Evolutionary conservation across 2,888 invertebrate genomes (phyloP), one percentile per base, ranked within the genome.

Genomic region (Hypercompe scribonia): DNA sequence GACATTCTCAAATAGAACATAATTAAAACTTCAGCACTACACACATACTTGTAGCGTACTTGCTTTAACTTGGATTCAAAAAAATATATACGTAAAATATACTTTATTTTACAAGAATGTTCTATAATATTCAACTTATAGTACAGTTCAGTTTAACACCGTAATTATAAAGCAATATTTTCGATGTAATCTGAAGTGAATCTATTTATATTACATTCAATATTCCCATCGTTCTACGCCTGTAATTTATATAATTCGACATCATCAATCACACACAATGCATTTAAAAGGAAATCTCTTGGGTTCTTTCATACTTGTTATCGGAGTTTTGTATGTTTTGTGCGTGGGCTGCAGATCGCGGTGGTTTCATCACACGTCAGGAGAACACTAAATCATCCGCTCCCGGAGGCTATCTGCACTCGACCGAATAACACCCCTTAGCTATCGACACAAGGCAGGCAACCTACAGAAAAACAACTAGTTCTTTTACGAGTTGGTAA

Each of bases 341-440:
- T 75, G 68, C 73, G 75, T 74, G 46, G 68, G 78, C 75, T 71
- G 66, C 74, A 76, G 79, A 78, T 81, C 81, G 77, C 64, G 69
- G 68, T 73, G 74, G 79, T 74, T 81, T 81, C 81, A 83, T 84
- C 85, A 81, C 80, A 80, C 81, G 80, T 84, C 85, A 78, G 79
- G 72, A 75, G 78, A 74, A 77, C 82, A 73, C 78, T 86, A 85
- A 84, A 85, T 85, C 85, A 86, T 83, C 77, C 74, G 77, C 74
- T 77, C 72, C 84, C 76, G 76, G 50, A 78, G 81, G 86, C 86
- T 80, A 83, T 83, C 86, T 80, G 68, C 79, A 77, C 76, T 81
- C 80, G 84, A 77, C 83, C 84, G 79, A 79, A 73, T 78, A 78
- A 79, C 80, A 82, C 77, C 77, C 84, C 78, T 78, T 77, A 73